phyloP scores from a whole-genome alignment of 2,888 invertebrate species.

The Macrosiphum euphorbiae region DNA sequence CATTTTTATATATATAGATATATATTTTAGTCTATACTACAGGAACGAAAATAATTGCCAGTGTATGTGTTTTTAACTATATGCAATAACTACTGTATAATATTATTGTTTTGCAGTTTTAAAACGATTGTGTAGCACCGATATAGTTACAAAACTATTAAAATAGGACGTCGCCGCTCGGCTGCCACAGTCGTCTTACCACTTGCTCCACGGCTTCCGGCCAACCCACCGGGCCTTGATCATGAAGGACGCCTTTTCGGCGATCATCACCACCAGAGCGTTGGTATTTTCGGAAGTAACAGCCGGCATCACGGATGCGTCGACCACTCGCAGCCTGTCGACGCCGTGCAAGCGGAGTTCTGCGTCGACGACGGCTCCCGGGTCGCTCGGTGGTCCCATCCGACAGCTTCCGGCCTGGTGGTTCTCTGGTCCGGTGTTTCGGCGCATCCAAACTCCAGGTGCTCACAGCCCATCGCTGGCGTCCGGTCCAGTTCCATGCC shows the following conservation, averaged over 20 bases:
- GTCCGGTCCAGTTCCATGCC: conserved; percentile 83
- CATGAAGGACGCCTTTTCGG: conserved; percentile 74
- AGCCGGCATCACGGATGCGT: conserved; percentile 74
- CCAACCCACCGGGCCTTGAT: conserved; percentile 72
- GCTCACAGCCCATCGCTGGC: conserved; percentile 81
- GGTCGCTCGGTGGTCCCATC: conserved; percentile 75
- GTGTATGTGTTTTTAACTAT: neutral
- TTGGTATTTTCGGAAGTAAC: conserved; percentile 75
- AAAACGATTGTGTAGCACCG: neutral
- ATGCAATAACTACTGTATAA: neutral
- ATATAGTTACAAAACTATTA: conserved; percentile 10
- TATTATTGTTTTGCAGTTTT: neutral
- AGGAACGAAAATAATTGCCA: neutral
- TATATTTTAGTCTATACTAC: neutral
- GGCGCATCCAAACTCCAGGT: conserved; percentile 78
- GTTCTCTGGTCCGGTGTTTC: conserved; percentile 77
- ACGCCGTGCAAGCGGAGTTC: conserved; percentile 73
- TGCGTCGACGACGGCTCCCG: conserved; percentile 75
- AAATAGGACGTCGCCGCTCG: neutral
- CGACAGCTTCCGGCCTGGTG: conserved; percentile 78
- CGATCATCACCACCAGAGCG: conserved; percentile 75
- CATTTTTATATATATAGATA: neutral
- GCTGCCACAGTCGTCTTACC: conserved; percentile 65
- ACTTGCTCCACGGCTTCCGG: conserved; percentile 68
- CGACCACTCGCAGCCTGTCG: conserved; percentile 73